Percentiles rank a stretch among this genome's conserved stretches.
These are phyloP conservation scores for Oceanodroma leucorhoa DNA, from an alignment of 2,797 vertebrate genomes.

Conservation along the genomic window DNA sequence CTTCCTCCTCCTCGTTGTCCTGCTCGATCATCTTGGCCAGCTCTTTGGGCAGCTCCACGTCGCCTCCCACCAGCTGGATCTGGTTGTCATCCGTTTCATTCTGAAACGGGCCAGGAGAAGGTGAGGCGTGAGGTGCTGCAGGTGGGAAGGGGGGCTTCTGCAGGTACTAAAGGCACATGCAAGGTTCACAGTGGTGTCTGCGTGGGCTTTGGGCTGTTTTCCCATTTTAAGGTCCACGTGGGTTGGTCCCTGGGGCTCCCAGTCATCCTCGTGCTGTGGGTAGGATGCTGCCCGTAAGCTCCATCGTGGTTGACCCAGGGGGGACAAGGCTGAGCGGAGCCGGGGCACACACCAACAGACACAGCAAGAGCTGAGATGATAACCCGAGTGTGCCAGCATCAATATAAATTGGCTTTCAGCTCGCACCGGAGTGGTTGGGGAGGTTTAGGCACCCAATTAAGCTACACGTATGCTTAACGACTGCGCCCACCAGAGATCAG, in stretches of 20 bases:
- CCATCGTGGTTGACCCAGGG: not conserved
- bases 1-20: conserved; percentile 91
- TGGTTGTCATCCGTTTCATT: conserved; percentile 91
- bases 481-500: not conserved
- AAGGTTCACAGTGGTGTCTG: rapidly evolving
- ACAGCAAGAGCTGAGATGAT: not conserved
- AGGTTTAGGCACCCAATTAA: not conserved
- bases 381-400: not conserved
- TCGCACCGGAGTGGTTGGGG: rapidly evolving
- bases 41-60: conserved; percentile 91
- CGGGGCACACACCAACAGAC: rapidly evolving
- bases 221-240: rapidly evolving
- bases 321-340: not conserved
- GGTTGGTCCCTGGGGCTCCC: not conserved
- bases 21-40: conserved; percentile 97
- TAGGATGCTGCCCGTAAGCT: not conserved
- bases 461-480: not conserved
- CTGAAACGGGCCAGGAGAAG: conserved; percentile 57
- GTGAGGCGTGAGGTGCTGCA: not conserved
- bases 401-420: not conserved
- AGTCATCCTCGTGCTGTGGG: rapidly evolving
- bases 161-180: rapidly evolving
- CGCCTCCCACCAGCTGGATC: conserved; percentile 91
- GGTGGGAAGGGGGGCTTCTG: not conserved
- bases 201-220: not conserved